Evolutionary conservation across 2,888 invertebrate species (phyloP).

Genomic region (Spodoptera picta): DNA sequence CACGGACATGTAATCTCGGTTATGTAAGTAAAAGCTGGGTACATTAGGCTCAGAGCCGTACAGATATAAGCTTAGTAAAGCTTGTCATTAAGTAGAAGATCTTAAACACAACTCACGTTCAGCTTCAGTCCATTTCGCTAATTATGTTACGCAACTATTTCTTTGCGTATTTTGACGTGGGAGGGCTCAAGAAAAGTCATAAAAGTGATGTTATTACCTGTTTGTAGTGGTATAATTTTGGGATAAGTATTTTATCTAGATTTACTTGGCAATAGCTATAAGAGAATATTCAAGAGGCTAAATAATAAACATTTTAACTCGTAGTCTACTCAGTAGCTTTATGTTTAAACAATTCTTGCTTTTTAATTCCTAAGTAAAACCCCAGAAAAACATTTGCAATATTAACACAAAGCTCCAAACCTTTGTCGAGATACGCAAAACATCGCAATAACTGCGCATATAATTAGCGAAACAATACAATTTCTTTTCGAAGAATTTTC

Average conservation of each 20-base stretch:
- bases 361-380: too few relatives aligned
- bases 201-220: too few relatives aligned
- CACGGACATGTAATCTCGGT: slow-evolving; percentile 37
- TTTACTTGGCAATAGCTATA: too few relatives aligned
- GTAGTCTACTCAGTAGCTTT: too few relatives aligned
- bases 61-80: slow-evolving; percentile 29
- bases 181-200: background rate
- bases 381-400: too few relatives aligned
- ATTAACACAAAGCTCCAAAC: too few relatives aligned
- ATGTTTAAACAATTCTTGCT: too few relatives aligned
- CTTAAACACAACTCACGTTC: slow-evolving; percentile 32
- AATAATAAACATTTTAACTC: too few relatives aligned
- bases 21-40: slow-evolving; percentile 32
- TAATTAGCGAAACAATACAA: slow-evolving; percentile 55
- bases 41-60: slow-evolving; percentile 22
- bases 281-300: too few relatives aligned
- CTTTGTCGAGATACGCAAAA: slow-evolving; percentile 17
- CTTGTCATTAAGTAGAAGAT: slow-evolving; percentile 32
- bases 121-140: slow-evolving; percentile 30
- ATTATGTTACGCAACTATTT: slow-evolving; percentile 35
- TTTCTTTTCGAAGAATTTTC: slow-evolving; percentile 51
- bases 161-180: slow-evolving; percentile 13
- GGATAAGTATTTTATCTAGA: too few relatives aligned
- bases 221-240: too few relatives aligned
- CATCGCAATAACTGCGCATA: slow-evolving; percentile 44